These are phyloP conservation scores for Linnaemya vulpina DNA, from an alignment of 2,888 invertebrate genomes.

Conservation along the genomic window DNA sequence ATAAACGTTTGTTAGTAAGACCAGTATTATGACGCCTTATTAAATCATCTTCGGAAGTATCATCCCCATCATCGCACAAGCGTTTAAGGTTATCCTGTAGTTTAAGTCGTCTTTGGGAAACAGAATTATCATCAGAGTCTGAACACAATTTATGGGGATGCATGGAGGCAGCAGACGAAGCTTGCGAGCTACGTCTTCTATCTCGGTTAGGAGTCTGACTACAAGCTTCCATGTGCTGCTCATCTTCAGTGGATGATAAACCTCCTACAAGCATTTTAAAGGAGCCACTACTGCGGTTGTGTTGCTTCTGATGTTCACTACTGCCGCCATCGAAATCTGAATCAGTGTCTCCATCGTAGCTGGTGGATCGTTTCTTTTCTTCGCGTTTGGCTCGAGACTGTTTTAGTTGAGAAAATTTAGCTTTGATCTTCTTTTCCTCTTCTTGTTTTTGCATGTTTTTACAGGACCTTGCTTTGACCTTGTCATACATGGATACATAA, in stretches of 20 bases:
- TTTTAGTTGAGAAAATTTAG: constrained; percentile 94
- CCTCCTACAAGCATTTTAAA: constrained; percentile 74
- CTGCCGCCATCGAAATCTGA: constrained; percentile 84
- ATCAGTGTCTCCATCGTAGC: constrained; percentile 94
- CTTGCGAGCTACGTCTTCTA: constrained; percentile 73
- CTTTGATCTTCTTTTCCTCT: constrained; percentile 94
- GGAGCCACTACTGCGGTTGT: constrained; percentile 75
- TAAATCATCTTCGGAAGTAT: constrained; percentile 79
- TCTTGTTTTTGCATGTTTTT: constrained; percentile 97
- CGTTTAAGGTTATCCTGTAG: constrained; percentile 84
- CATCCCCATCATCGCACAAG: constrained; percentile 83
- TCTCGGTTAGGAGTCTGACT: constrained; percentile 77
- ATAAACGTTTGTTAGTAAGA: constrained; percentile 86
- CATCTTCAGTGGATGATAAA: constrained; percentile 82
- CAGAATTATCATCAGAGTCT: constrained; percentile 84
- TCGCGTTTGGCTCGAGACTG: constrained; percentile 93
- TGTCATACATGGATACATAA: constrained; percentile 98
- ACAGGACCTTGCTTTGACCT: constrained; percentile 96
- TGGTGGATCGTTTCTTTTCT: constrained; percentile 94
- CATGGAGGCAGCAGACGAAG: constrained; percentile 69
- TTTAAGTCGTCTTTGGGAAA: constrained; percentile 75
- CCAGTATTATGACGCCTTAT: constrained; percentile 80
- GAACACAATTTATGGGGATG: constrained; percentile 78
- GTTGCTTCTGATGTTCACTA: constrained; percentile 72
- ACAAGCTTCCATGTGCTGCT: constrained; percentile 78